Evolutionary conservation across 2,113 vertebrate species (phyloP).

Genomic region (Rostratula benghalensis): DNA sequence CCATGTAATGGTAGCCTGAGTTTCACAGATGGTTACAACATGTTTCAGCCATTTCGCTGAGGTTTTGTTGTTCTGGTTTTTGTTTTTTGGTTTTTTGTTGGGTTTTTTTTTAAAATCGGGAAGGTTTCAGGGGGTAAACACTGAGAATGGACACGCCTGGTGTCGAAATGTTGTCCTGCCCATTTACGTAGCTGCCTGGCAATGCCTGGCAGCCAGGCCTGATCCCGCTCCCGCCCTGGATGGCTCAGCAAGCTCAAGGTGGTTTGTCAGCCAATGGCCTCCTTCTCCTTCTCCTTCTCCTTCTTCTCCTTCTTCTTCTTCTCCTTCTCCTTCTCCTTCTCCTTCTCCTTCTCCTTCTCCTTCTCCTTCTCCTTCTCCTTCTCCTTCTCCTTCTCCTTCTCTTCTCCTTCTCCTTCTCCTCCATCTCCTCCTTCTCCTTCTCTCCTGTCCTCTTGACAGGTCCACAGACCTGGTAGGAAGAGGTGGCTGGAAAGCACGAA

Average conservation of each 20-base stretch:
- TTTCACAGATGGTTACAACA: slow-evolving; percentile 37
- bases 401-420: no score
- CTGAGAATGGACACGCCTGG: not conserved
- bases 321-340: no score
- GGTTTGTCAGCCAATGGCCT: not conserved
- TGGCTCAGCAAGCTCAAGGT: not conserved
- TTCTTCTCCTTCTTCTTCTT: no score
- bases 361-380: no score
- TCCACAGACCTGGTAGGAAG: not conserved
- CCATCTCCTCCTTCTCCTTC: no score
- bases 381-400: no score
- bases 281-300: no score
- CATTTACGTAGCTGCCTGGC: not conserved
- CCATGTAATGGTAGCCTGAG: not conserved
- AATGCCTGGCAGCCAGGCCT: not conserved
- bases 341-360: no score
- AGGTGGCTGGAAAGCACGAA: not conserved
- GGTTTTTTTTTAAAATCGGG: not conserved
- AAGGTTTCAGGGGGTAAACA: not conserved
- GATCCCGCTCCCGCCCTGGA: not conserved
- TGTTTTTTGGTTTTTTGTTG: no score
- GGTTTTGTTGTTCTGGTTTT: not conserved
- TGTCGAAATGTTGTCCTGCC: not conserved
- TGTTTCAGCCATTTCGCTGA: slow-evolving; percentile 24
- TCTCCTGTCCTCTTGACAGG: not conserved